Evolutionary conservation across 2,797 vertebrate genomes (phyloP).

Genomic region (Sardinella longiceps): DNA sequence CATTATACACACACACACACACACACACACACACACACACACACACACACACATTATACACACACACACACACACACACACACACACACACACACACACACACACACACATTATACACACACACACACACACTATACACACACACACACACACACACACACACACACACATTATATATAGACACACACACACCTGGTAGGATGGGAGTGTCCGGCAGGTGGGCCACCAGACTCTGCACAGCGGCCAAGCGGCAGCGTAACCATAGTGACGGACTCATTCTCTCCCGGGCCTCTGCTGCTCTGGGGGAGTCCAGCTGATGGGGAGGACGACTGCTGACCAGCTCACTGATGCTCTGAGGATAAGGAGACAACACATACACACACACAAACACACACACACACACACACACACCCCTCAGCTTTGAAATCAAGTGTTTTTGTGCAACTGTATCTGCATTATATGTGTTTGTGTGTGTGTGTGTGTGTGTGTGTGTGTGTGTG

Average conservation of each 20-base stretch:
- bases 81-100: no score
- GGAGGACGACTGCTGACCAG: not conserved
- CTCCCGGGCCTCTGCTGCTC: slow-evolving; percentile 72
- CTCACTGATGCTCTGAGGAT: slow-evolving; percentile 46
- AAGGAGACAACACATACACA: not conserved
- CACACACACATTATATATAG: not conserved
- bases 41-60: no score
- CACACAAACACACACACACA: not conserved
- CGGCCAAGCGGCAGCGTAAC: slow-evolving; percentile 79
- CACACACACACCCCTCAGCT: no score
- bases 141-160: not conserved
- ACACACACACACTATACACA: no score
- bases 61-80: no score
- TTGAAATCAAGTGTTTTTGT: no score
- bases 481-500: no score
- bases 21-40: no score
- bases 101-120: no score
- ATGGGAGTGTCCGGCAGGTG: slow-evolving; percentile 67
- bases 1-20: no score
- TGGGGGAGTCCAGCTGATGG: slow-evolving; percentile 54
- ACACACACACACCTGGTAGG: slow-evolving; percentile 70
- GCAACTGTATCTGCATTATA: no score
- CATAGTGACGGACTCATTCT: slow-evolving; percentile 77
- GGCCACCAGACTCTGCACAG: slow-evolving; percentile 74
- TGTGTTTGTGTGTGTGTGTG: no score